Evolutionary conservation across 2,888 invertebrate genomes (phyloP).

Genomic region (Sesia bembeciformis): DNA sequence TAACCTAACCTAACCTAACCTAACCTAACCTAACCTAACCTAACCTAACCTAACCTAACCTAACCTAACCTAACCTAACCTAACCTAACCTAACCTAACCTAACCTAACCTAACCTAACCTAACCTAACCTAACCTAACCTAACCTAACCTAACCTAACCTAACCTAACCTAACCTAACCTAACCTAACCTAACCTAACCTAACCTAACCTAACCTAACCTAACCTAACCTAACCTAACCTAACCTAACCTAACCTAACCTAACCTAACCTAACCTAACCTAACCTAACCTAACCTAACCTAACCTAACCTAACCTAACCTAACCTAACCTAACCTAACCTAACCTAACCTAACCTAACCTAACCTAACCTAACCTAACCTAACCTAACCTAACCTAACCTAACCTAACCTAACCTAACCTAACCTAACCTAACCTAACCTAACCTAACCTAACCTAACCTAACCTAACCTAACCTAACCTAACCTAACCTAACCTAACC

Average conservation of each 20-base stretch:
- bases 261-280: not conserved
- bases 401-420: conserved; percentile 7
- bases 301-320: not conserved
- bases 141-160: conserved; percentile 6
- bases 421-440: conserved; percentile 8
- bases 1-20: conserved; percentile 6
- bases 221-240: not conserved
- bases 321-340: conserved; percentile 1
- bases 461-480: conserved; percentile 8
- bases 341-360: conserved; percentile 9
- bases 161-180: conserved; percentile 8
- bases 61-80: conserved; percentile 8
- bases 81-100: conserved; percentile 4
- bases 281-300: not conserved
- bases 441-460: conserved; percentile 8
- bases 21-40: conserved; percentile 8
- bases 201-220: conserved; percentile 10
- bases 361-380: conserved; percentile 8
- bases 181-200: conserved; percentile 9
- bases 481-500: conserved; percentile 8
- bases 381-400: conserved; percentile 8
- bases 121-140: conserved; percentile 4
- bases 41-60: conserved; percentile 7
- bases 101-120: conserved; percentile 3
- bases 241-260: not conserved